Conservation (phyloP, 2,797 vertebrate genomes). For the Hephaestus fuliginosus region DNA sequence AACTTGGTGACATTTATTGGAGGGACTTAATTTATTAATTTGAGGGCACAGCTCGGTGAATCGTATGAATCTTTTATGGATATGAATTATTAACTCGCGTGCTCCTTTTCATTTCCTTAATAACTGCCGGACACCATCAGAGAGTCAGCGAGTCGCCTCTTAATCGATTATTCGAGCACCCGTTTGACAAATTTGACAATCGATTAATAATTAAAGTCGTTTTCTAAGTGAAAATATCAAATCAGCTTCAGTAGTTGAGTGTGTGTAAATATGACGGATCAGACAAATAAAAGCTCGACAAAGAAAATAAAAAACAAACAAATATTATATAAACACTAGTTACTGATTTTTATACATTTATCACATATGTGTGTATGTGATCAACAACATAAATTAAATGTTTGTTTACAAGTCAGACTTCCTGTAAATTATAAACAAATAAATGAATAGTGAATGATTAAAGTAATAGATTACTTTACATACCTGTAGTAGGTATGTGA, state of each 20-base stretch:
- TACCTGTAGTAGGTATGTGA: too few species aligned
- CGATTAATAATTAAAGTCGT: background rate
- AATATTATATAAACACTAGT: too few species aligned
- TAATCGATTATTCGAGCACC: background rate
- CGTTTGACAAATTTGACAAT: too few species aligned
- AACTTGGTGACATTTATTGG: background rate
- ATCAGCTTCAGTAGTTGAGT: too few species aligned
- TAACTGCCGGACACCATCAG: background rate
- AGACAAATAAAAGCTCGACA: too few species aligned
- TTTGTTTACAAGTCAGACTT: background rate
- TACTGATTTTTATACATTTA: background rate
- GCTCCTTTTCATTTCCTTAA: background rate
- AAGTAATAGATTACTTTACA: background rate
- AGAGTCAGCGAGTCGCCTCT: background rate
- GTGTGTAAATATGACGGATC: too few species aligned
- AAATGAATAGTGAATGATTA: background rate
- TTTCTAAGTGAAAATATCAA: background rate
- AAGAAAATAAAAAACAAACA: background rate
- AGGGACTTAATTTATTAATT: background rate
- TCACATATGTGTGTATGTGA: background rate
- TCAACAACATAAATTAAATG: background rate
- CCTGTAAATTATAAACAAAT: background rate
- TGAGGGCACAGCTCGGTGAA: background rate
- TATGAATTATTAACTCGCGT: conserved; percentile 15
- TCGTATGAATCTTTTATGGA: background rate